phyloP scores from a whole-genome alignment of 2,113 vertebrate species.

The Labrus mixtus region DNA sequence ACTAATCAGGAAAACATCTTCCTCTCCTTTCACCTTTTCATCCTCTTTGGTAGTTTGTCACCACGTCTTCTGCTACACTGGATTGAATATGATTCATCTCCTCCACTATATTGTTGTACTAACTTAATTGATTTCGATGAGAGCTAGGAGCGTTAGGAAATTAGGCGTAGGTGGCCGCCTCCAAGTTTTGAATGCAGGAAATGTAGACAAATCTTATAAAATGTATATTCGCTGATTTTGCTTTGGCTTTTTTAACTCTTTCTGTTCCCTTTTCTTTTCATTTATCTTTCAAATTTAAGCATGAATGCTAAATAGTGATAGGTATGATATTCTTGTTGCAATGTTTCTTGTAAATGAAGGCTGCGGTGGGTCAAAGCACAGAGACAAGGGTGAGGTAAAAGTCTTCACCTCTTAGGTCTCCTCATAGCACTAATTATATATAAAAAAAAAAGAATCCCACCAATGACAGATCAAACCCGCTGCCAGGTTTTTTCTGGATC shows the following conservation, averaged over 20 bases:
- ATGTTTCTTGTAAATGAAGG: conserved; percentile 34
- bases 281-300: neutral
- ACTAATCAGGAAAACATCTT: too few species aligned
- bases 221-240: neutral
- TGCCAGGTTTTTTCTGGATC: conserved; percentile 74
- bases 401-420: conserved; percentile 63
- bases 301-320: neutral
- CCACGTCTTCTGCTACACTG: too few species aligned
- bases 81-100: too few species aligned
- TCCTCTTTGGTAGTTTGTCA: too few species aligned
- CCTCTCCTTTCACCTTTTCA: too few species aligned
- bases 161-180: too few species aligned
- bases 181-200: too few species aligned
- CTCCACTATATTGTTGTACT: too few species aligned
- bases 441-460: conserved; percentile 83
- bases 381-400: conserved; percentile 75
- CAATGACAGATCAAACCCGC: conserved; percentile 75
- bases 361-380: conserved; percentile 57
- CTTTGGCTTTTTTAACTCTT: neutral
- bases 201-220: neutral
- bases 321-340: conserved; percentile 30
- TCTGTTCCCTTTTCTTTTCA: neutral
- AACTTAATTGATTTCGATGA: too few species aligned
- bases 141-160: too few species aligned
- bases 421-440: conserved; percentile 80